These are phyloP conservation scores for Parascotia fuliginaria DNA, from an alignment of 2,888 invertebrate species.

Conservation along the genomic window DNA sequence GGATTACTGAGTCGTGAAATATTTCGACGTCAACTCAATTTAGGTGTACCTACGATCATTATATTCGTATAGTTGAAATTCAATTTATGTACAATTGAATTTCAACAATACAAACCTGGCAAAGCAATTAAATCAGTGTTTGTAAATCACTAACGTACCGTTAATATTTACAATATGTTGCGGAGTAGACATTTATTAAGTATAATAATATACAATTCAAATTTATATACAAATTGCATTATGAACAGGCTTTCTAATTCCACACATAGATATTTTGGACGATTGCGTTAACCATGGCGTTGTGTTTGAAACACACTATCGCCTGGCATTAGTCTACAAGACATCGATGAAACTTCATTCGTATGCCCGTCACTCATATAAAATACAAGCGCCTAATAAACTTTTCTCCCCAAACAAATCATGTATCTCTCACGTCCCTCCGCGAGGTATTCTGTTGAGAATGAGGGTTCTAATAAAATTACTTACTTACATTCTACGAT, in stretches of 20 bases:
- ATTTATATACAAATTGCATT: neutral
- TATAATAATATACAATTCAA: no score
- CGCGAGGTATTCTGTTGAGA: slow-evolving; percentile 49
- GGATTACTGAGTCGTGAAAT: slow-evolving; percentile 19
- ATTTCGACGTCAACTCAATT: slow-evolving; percentile 14
- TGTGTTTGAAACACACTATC: slow-evolving; percentile 15
- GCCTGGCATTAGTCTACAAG: slow-evolving; percentile 19
- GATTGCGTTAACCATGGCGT: slow-evolving; percentile 7
- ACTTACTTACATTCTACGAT: slow-evolving; percentile 57
- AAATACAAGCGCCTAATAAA: slow-evolving; percentile 36
- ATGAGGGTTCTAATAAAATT: slow-evolving; percentile 56
- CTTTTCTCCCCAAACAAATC: slow-evolving; percentile 54
- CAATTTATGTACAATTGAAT: neutral
- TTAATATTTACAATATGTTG: no score
- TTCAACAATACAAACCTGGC: neutral
- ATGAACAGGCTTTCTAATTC: neutral
- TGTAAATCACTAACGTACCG: neutral
- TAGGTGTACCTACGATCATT: slow-evolving; percentile 8
- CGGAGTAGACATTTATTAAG: no score
- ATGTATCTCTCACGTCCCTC: slow-evolving; percentile 54
- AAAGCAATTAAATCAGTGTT: neutral
- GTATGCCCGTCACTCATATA: slow-evolving; percentile 21
- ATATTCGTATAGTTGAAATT: slow-evolving; percentile 12
- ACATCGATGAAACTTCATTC: slow-evolving; percentile 21
- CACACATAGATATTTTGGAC: neutral